phyloP scores from a whole-genome alignment of 2,113 vertebrate genomes.

The Agapornis roseicollis region DNA sequence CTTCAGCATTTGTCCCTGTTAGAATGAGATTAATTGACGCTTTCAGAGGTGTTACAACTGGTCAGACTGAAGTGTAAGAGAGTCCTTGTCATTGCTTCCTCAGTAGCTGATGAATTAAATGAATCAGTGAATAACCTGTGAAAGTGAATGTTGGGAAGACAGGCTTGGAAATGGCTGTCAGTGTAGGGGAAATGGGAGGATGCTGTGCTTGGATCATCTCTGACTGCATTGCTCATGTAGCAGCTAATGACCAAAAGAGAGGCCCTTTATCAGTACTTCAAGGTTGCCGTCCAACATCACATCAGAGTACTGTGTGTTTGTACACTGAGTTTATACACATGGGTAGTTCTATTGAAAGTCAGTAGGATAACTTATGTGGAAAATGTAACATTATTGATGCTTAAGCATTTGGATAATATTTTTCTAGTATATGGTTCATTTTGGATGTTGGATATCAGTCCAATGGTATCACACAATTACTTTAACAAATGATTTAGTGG shows the following conservation, averaged over 20 bases:
- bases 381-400: conserved; percentile 22
- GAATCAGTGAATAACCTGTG: not conserved
- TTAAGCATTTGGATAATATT: conserved; percentile 13
- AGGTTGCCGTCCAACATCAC: not conserved
- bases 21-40: not conserved
- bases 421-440: not conserved
- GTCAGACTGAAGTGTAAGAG: not conserved
- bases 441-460: not conserved
- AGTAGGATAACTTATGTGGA: not conserved
- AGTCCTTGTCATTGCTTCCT: not conserved
- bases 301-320: not conserved
- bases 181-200: not conserved
- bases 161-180: not conserved
- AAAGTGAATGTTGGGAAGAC: not conserved
- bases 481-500: not conserved
- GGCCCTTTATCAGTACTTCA: not conserved
- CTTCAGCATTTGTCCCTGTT: not conserved
- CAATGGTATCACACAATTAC: not conserved
- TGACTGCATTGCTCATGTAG: not conserved
- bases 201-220: not conserved
- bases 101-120: not conserved
- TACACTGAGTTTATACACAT: not conserved
- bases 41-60: not conserved
- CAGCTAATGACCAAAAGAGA: not conserved
- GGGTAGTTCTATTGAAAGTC: not conserved